Conservation (phyloP, 1,140 invertebrate genomes). For the Macrotrachela quadricornifera region DNA sequence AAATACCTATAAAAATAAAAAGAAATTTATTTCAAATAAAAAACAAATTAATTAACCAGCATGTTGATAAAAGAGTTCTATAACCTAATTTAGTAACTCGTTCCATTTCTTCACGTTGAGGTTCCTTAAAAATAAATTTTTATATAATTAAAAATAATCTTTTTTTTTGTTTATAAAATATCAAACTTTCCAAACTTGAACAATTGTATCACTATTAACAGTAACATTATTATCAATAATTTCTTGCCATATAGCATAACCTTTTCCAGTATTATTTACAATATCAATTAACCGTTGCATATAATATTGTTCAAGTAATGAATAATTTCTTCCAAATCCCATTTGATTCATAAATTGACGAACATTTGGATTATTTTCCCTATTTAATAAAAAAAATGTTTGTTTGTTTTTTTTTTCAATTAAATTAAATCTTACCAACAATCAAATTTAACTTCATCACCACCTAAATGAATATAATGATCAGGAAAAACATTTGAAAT, state of each 20-base stretch:
- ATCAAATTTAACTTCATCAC: conserved; percentile 63
- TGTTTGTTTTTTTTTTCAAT: not conserved
- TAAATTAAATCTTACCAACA: conserved; percentile 46
- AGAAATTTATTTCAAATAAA: too few species aligned
- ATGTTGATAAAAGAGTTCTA: conserved; percentile 47
- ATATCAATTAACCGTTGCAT: conserved; percentile 41
- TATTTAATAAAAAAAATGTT: conserved; percentile 24
- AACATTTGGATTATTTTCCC: conserved; percentile 51
- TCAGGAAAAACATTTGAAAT: conserved; percentile 23
- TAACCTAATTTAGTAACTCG: conserved; percentile 39
- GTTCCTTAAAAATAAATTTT: too few species aligned
- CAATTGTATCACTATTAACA: conserved; percentile 30
- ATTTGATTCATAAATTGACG: conserved; percentile 43
- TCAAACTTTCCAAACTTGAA: conserved; percentile 31
- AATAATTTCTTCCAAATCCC: conserved; percentile 26
- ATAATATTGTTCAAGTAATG: conserved; percentile 44
- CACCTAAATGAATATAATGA: conserved; percentile 39
- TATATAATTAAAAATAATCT: too few species aligned
- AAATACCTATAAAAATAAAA: conserved; percentile 42
- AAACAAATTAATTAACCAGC: conserved; percentile 36
- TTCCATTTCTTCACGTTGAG: conserved; percentile 9
- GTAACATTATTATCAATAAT: conserved; percentile 55
- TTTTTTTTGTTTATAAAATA: conserved; percentile 7
- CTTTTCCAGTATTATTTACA: conserved; percentile 28
- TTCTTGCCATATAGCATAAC: conserved; percentile 70